Conservation (phyloP, 2,113 vertebrate species). For the Alosa alosa region DNA sequence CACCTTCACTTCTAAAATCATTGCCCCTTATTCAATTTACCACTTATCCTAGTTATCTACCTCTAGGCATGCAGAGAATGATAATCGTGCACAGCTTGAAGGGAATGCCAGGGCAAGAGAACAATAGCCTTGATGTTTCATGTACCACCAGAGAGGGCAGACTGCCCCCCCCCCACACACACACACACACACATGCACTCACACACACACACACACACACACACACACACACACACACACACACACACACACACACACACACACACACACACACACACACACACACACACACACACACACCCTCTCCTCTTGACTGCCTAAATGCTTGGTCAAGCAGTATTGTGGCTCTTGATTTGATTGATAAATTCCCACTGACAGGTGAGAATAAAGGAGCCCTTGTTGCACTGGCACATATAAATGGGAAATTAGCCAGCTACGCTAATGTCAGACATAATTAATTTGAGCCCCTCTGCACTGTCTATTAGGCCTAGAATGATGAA, state of each 20-base stretch:
- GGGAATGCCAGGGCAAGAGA: background rate
- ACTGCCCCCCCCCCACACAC: background rate
- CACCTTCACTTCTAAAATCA: too few relatives aligned
- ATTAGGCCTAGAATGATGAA: constrained; percentile 91
- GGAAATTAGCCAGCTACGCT: constrained; percentile 89
- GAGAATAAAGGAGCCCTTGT: constrained; percentile 78
- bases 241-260: background rate
- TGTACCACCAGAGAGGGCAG: constrained; percentile 8
- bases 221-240: background rate
- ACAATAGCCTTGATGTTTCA: constrained; percentile 17
- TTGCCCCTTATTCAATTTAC: background rate
- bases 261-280: background rate
- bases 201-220: too few relatives aligned
- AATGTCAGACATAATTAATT: constrained; percentile 95
- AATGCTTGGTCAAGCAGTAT: constrained; percentile 74
- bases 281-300: background rate
- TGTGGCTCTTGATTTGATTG: constrained; percentile 78
- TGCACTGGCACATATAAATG: constrained; percentile 83
- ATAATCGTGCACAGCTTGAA: background rate
- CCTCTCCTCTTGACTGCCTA: background rate
- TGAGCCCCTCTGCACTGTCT: constrained; percentile 80
- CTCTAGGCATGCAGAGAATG: background rate
- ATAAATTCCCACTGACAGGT: constrained; percentile 81
- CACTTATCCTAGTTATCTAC: background rate
- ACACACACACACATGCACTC: too few relatives aligned